phyloP scores from a whole-genome alignment of 1,140 invertebrate species.

The Euschistus heros region DNA sequence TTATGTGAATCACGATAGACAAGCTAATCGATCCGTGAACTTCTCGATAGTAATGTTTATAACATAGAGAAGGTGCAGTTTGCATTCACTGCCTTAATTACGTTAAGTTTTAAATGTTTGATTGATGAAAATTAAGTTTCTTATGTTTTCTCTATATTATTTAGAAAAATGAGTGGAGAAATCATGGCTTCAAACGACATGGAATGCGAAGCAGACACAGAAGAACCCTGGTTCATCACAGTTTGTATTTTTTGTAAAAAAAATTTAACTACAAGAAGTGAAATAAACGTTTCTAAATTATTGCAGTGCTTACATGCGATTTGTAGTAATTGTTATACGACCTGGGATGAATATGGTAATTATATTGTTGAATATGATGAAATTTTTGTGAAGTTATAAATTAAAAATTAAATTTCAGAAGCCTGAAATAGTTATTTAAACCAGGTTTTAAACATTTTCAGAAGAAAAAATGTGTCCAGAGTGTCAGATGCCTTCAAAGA shows the following conservation, averaged over 20 bases:
- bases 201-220: neutral
- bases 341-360: conserved; percentile 4
- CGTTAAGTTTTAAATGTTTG: too few relatives aligned
- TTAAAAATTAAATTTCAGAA: neutral
- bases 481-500: conserved; percentile 6
- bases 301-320: conserved; percentile 1
- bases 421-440: neutral
- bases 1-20: too few relatives aligned
- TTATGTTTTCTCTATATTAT: too few relatives aligned
- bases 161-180: conserved; percentile 7
- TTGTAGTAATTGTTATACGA: neutral
- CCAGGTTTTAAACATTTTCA: neutral
- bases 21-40: too few relatives aligned
- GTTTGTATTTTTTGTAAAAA: conserved; percentile 11
- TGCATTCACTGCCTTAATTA: too few relatives aligned
- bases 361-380: neutral
- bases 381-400: neutral
- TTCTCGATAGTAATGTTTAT: too few relatives aligned
- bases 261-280: conserved; percentile 2
- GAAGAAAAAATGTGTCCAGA: conserved; percentile 5
- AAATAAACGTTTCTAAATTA: conserved; percentile 6
- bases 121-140: too few relatives aligned
- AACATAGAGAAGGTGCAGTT: too few relatives aligned
- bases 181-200: neutral
- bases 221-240: conserved; percentile 5